Base-by-base conservation (phyloP, 2,797 vertebrate species). In the Cygnus olor region DNA sequence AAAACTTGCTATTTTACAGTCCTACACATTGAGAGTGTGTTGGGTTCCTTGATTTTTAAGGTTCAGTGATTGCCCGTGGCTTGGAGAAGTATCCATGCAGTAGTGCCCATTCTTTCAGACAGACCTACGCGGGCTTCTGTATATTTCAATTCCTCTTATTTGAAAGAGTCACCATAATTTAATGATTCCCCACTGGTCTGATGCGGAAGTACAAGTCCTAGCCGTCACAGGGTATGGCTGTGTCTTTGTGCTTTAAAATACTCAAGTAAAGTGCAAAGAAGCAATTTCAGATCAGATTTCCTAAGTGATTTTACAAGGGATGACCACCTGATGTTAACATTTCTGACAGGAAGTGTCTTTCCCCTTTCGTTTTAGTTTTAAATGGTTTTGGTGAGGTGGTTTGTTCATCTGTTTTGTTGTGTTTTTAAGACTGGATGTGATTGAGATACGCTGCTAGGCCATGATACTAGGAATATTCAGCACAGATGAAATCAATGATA, bases 211-310 rank as follows among this genome's bases (percentile, higher is more conserved):
- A 22, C 1, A 88, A 45, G 32, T 83, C 85, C 44, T 53, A 32
- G 6, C 21, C 45, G 28, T 88, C 51, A 36, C n/a, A 40, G 27
- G 11, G 3, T 27, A 21, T 51, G 24, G 11, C 64, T 73, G 12
- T 58, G 54, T 51, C 58, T 14, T 74, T 58, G 7, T 42, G 25
- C 6, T 2, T 72, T 88, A 44, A 38, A 77, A 12, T 38, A 16
- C 63, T 96, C 24, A 36, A 38, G 25, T 42, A 70, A 64, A 42
- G 30, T 20, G 28, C 28, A 64, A 21, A 65, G 47, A 93, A 82
- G 24, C 51, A 53, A n/a, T 85, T 92, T 70, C 81, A 81, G 70
- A 22, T 90, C 7, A 40, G 42, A 21, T 84, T 89, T 89, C 73
- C 0, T 0, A 36, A 70, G 18, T 38, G 60, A n/a, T 70, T 21